Conservation (phyloP, 2,888 invertebrate genomes). For the Andrena praecox region DNA sequence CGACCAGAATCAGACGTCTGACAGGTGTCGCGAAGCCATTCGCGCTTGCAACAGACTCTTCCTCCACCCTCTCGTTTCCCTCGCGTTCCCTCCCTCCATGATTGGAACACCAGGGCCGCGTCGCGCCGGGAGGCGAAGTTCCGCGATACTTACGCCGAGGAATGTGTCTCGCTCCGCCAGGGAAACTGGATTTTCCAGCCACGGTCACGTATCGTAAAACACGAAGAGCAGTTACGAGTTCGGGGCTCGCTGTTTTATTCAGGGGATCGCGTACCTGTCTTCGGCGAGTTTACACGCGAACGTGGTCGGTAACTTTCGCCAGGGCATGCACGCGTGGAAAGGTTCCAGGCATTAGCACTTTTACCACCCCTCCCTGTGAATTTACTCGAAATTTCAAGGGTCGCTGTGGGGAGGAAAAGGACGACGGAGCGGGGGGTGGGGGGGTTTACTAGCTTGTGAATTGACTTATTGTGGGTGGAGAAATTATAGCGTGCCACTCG, state of each 20-base stretch:
- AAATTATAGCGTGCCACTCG: background rate
- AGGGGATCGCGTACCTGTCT: conserved; percentile 32
- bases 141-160: conserved; percentile 37
- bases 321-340: background rate
- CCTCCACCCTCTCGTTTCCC: background rate
- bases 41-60: conserved; percentile 11
- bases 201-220: conserved; percentile 45
- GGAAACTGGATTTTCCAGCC: conserved; percentile 43
- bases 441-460: conserved; percentile 68
- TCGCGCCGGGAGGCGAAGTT: conserved; percentile 37
- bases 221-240: conserved; percentile 43
- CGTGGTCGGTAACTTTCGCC: conserved; percentile 37
- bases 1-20: background rate
- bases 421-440: too few relatives aligned
- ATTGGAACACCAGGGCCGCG: background rate
- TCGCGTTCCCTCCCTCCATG: background rate
- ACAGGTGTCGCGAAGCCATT: conserved; percentile 25
- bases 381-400: conserved; percentile 25
- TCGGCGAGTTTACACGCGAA: conserved; percentile 43
- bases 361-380: background rate
- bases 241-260: conserved; percentile 50
- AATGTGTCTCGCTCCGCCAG: conserved; percentile 30
- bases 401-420: background rate
- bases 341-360: conserved; percentile 47
- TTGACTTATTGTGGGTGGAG: conserved; percentile 68